Percentiles rank a stretch among this genome's conserved stretches.
Evolutionary conservation across 2,888 invertebrate species (phyloP).

Genomic region (Acleris holmiana): DNA sequence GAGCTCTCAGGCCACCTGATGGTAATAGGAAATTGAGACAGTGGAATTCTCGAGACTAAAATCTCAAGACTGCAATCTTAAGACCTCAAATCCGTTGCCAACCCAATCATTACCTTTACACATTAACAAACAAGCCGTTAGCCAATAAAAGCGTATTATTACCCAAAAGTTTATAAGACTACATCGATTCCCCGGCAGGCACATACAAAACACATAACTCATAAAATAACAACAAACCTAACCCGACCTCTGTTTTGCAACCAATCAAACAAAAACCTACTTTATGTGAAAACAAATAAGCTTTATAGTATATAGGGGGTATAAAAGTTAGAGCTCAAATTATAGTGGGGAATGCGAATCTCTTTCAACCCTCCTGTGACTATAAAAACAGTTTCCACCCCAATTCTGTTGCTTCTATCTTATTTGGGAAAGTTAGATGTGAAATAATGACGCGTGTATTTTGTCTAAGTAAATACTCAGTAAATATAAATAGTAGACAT

Average conservation of each 20-base stretch:
- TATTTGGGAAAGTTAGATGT: neutral
- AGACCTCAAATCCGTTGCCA: too few relatives aligned
- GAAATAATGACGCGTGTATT: slow-evolving; percentile 4
- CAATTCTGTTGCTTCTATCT: slow-evolving; percentile 14
- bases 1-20: too few relatives aligned
- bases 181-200: slow-evolving; percentile 13
- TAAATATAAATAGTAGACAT: too few relatives aligned
- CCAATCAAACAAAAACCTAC: neutral
- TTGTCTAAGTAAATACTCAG: too few relatives aligned
- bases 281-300: neutral
- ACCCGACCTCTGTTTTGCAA: neutral
- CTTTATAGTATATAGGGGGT: neutral
- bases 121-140: slow-evolving; percentile 1
- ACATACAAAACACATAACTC: slow-evolving; percentile 22
- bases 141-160: slow-evolving; percentile 17
- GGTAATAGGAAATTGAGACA: too few relatives aligned
- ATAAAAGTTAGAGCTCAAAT: neutral
- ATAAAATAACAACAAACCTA: neutral
- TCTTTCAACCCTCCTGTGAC: slow-evolving; percentile 7
- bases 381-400: slow-evolving; percentile 5
- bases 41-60: too few relatives aligned
- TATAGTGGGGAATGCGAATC: slow-evolving; percentile 4
- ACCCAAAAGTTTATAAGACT: slow-evolving; percentile 18
- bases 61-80: too few relatives aligned
- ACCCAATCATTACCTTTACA: too few relatives aligned